Base-by-base conservation (phyloP, 2,797 vertebrate genomes). In the Acrossocheilus fasciatus region DNA sequence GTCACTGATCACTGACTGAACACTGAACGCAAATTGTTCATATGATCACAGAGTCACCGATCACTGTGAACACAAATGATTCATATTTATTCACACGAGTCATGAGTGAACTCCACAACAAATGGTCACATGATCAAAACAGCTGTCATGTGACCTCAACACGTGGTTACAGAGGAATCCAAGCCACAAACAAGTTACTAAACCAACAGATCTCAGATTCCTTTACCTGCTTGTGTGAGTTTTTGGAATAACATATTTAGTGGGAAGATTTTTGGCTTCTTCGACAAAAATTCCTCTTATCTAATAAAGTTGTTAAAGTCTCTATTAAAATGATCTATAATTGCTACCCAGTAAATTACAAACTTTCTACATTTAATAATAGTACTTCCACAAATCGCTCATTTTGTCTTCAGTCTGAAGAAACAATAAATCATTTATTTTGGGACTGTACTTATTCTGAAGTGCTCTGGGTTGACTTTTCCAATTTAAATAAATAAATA, bases 91-190 rank as follows among this genome's bases (percentile, higher is more conserved):
- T 3, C 47, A 7, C 9, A 36, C 64, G 74, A 76, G 30, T 54
- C 74, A 76, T 4, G 5, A 54, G 50, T 1, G 34, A 83, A 43
- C 50, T 4, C 20, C 7, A 57, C 8, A 43, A 41, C 74, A 57
- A 20, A 79, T 7, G n/a, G 23, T 76, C 75, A 77, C 52, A 23
- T 47, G n/a, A 62, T 43, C 59, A 18, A 54, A 69, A 0, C 3
- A 88, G 43, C 15, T 30, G 15, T 91, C 90, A 90, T 45, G 66
- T 90, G 90, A 89, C 45, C 80, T 39, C 52, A 39, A 57, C 86
- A 87, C 3, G 74, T 89, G 88, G 68, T 77, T 45, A 18, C 26
- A 9, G 5, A 66, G 15, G 14, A 15, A 1, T 23, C 54, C 54
- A 59, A 59, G n/a, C 57, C 17, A n/a, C 5, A 62, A 8, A 39